Conservation (phyloP, 2,797 vertebrate species). For the Hipposideros larvatus region DNA sequence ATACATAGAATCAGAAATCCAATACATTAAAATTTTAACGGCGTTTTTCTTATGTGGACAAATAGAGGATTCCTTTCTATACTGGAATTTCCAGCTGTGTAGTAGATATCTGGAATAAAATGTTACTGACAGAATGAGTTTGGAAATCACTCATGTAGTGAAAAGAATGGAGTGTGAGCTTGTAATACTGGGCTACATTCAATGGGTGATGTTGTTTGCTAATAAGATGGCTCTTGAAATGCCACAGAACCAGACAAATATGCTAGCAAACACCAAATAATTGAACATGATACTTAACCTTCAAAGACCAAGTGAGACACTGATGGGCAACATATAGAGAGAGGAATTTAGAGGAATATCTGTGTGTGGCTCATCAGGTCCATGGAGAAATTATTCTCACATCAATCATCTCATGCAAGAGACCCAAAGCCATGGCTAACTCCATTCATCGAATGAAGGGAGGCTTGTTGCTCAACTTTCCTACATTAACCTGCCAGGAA, state of each 20-base stretch:
- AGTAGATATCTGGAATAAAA: neutral
- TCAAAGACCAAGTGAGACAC: neutral
- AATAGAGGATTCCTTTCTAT: neutral
- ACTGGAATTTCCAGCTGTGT: neutral
- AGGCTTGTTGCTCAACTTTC: neutral
- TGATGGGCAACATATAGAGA: neutral
- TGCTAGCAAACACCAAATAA: neutral
- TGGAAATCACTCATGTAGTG: neutral
- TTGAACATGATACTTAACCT: neutral
- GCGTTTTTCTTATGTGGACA: neutral
- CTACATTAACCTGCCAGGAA: neutral
- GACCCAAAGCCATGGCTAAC: neutral
- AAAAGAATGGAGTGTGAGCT: neutral
- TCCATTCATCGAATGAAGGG: neutral
- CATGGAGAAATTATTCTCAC: neutral
- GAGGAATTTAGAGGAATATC: neutral
- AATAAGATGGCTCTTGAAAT: slow-evolving; percentile 49
- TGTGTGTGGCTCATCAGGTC: neutral
- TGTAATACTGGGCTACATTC: neutral
- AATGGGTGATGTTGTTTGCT: neutral
- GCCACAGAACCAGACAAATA: neutral
- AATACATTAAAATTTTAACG: neutral
- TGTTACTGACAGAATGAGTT: slow-evolving; percentile 42
- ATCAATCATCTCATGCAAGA: neutral
- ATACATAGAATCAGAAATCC: neutral